Evolutionary conservation across 2,797 vertebrate species (phyloP).

Genomic region (Argyrosomus regius): DNA sequence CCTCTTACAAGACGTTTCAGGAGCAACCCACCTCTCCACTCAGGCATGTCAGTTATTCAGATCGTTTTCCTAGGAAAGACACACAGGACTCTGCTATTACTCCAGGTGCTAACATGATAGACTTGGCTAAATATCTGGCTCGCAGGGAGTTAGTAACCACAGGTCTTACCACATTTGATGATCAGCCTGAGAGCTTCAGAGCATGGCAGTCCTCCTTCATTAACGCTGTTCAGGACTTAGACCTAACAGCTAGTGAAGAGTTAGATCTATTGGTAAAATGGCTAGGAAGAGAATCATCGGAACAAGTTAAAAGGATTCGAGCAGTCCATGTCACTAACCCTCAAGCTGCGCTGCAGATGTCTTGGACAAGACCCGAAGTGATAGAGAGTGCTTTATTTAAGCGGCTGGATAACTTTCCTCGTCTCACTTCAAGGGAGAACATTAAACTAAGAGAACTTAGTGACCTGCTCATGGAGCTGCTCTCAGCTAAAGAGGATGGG

Average conservation of each 20-base stretch:
- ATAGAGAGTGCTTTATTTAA: constrained; percentile 36
- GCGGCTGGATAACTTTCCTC: constrained; percentile 28
- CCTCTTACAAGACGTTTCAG: background rate
- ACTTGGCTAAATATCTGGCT: constrained; percentile 47
- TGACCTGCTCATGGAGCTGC: constrained; percentile 41
- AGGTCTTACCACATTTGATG: constrained; percentile 37
- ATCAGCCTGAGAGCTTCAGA: constrained; percentile 24
- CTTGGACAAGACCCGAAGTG: constrained; percentile 38
- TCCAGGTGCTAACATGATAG: constrained; percentile 19
- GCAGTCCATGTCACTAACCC: constrained; percentile 24
- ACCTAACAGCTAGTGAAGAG: background rate
- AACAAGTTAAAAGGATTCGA: constrained; percentile 19
- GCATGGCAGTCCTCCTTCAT: constrained; percentile 32
- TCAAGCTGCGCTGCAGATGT: background rate
- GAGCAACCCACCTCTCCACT: background rate
- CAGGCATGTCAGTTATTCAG: background rate
- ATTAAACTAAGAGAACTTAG: constrained; percentile 46
- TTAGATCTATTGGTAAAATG: constrained; percentile 5
- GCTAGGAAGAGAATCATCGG: constrained; percentile 16
- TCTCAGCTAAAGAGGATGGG: constrained; percentile 24
- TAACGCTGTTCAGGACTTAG: background rate
- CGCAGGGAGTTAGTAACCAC: constrained; percentile 12
- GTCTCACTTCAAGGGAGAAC: constrained; percentile 5
- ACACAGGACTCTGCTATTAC: background rate
- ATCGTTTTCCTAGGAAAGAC: background rate